Conservation (phyloP, 1,140 invertebrate species). For the Aporrectodea caliginosa region DNA sequence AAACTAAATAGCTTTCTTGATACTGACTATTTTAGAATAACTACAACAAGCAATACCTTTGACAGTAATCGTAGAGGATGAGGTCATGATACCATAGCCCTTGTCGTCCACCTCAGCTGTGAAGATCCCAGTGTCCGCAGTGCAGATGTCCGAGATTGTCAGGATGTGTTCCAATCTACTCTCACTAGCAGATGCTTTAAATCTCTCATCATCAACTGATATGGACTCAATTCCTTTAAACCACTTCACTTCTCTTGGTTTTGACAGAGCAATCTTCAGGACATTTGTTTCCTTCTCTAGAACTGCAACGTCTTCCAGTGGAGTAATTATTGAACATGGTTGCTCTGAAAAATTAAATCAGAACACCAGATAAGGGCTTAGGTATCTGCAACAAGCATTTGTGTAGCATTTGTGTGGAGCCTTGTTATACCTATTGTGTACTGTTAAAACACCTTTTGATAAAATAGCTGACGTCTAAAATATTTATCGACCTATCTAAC, state of each 20-base stretch:
- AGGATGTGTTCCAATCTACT: neutral
- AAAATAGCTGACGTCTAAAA: too few species aligned
- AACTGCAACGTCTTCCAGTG: neutral
- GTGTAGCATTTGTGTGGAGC: too few species aligned
- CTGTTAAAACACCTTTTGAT: too few species aligned
- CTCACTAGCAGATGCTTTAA: neutral
- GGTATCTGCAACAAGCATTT: too few species aligned
- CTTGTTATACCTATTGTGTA: too few species aligned
- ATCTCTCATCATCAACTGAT: neutral
- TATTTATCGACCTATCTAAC: too few species aligned
- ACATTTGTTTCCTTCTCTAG: neutral
- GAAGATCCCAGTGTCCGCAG: constrained; percentile 34
- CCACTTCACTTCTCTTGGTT: neutral
- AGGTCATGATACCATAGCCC: neutral
- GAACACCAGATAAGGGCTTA: neutral
- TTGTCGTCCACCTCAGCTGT: constrained; percentile 23
- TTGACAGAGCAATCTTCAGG: neutral
- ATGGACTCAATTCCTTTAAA: neutral
- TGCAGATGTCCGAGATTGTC: neutral
- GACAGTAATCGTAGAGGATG: neutral
- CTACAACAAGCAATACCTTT: too few species aligned
- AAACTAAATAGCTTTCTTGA: too few species aligned
- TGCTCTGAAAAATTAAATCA: neutral
- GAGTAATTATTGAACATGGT: neutral
- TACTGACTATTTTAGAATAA: too few species aligned